Conservation (phyloP, 2,797 vertebrate species). For the Gambusia yucatana region DNA sequence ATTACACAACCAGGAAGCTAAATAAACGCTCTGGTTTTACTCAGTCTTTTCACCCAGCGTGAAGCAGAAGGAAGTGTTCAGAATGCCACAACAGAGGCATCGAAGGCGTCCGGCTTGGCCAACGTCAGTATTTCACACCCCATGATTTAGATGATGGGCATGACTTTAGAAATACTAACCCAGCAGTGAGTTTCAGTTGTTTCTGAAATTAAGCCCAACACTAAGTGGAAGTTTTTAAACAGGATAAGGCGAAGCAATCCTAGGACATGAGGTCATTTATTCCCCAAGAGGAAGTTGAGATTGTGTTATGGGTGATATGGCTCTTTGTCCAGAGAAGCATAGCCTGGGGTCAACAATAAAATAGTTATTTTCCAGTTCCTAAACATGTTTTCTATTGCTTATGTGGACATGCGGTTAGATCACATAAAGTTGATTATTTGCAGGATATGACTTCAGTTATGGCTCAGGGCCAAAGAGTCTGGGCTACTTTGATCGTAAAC, state of each 20-base stretch:
- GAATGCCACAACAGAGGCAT: neutral
- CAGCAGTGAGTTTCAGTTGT: neutral
- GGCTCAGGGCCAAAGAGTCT: neutral
- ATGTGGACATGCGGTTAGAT: neutral
- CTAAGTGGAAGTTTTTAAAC: neutral
- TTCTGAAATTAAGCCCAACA: neutral
- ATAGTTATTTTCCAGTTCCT: neutral
- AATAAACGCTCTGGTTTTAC: neutral
- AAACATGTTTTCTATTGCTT: neutral
- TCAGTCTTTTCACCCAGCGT: neutral
- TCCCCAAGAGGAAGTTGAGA: neutral
- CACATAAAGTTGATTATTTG: neutral
- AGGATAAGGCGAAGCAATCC: neutral
- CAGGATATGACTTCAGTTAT: neutral
- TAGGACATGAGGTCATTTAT: neutral
- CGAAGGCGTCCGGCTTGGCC: neutral
- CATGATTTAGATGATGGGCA: conserved; percentile 18
- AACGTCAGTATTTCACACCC: neutral
- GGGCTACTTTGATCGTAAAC: neutral
- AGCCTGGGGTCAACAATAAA: neutral
- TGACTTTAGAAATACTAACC: neutral
- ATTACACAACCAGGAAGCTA: conserved; percentile 6
- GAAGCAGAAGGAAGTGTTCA: neutral
- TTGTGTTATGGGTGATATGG: neutral
- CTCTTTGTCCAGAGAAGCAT: neutral